Evolutionary conservation across 64 coral and sea anemone genomes (phyloP), one percentile per base, ranked within the genome.

Genomic region (Dendrophyllia cribrosa): DNA sequence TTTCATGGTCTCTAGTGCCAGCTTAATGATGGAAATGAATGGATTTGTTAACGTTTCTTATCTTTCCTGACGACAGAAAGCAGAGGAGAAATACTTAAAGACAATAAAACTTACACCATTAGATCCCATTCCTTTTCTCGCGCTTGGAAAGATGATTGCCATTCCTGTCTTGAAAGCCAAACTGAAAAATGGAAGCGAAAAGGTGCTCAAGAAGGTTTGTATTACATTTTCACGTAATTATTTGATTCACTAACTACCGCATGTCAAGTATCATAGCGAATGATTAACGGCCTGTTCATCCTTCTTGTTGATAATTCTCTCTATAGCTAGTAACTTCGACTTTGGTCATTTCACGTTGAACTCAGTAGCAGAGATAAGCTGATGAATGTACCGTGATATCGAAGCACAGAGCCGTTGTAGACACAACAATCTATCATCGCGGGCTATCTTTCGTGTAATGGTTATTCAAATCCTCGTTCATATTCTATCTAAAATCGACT

Each of bases 61-160:
- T 74, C 19, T 60, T 75, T 47, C 47, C 25, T 64, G 43, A 46
- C 45, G 9, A 4, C 47, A 96, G 95, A 87, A 86, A 79, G 95
- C 95, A 14, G 76, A 86, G 43, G 79, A 89, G 4, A 64, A 52
- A 44, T 96, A 96, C 63, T 46, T 83, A 43, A 65, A 86, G 23
- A 88, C 86, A 51, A 72, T 77, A 24, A 65, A 72, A 25, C 20
- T 89, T 3, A 80, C 76, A 22, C 90, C 73, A 24, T 75, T 87
- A 6, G 71, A 96, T 93, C 62, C 59, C 23, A 74, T 79, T 15
- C 70, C 90, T 3, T 89, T 88, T 22, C 45, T 87, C 20, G 59
- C 90, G 13, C 70, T 96, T 74, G 95, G 85, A 23, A 88, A 47
- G 21, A 86, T 96, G 78, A 48, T 93, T 78, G 86, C 79, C 9